Evolutionary conservation across 2,113 vertebrate species (phyloP).

Genomic region (Hiodon alosoides): DNA sequence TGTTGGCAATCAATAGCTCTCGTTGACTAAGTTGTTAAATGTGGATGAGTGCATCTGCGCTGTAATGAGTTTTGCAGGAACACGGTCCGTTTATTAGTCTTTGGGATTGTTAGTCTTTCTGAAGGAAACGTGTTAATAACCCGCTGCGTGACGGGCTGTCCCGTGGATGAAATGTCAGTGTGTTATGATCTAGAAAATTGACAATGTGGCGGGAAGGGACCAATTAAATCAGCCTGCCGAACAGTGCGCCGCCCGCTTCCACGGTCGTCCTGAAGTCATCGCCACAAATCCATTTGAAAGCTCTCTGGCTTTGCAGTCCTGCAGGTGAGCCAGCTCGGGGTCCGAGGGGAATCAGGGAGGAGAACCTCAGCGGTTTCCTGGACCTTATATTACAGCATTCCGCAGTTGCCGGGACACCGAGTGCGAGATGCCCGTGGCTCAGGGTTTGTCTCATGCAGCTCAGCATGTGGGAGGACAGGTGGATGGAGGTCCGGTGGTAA

Average conservation of each 20-base stretch:
- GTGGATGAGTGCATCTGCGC: neutral
- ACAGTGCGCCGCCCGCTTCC: neutral
- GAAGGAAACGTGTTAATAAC: neutral
- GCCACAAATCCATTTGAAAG: neutral
- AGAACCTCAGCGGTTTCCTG: neutral
- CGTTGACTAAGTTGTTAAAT: neutral
- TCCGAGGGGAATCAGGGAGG: neutral
- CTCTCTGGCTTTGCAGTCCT: neutral
- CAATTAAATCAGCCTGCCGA: neutral
- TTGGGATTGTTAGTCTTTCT: neutral
- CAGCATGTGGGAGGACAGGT: neutral
- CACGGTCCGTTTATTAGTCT: neutral
- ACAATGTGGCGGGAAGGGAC: neutral
- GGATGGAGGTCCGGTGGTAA: neutral
- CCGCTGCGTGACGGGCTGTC: neutral
- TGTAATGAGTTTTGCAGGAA: neutral
- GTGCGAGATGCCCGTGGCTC: neutral
- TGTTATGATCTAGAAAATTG: conserved; percentile 5
- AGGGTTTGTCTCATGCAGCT: neutral
- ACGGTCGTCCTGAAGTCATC: neutral
- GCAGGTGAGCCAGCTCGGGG: neutral
- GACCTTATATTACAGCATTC: neutral
- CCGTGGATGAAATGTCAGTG: conserved; percentile 8
- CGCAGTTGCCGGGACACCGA: neutral
- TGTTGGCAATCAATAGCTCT: neutral